These are phyloP conservation scores for Synanthedon myopaeformis DNA, from an alignment of 2,888 invertebrate species.

Conservation along the genomic window DNA sequence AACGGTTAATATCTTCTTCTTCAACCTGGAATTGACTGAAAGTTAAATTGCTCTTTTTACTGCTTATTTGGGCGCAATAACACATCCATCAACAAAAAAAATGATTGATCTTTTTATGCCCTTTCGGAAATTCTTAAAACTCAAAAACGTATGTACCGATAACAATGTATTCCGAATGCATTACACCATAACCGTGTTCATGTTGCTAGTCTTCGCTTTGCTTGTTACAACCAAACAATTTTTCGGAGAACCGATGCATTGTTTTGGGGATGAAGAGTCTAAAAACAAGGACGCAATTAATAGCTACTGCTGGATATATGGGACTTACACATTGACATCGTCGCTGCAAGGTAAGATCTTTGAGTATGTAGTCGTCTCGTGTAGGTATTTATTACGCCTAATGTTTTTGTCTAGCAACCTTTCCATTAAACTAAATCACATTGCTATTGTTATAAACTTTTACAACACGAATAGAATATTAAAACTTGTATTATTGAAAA, in stretches of 20 bases:
- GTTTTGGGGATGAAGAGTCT: slow-evolving; percentile 63
- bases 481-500: too few species aligned
- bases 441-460: too few species aligned
- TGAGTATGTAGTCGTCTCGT: too few species aligned
- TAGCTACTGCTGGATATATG: slow-evolving; percentile 84
- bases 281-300: slow-evolving; percentile 72
- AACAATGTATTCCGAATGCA: slow-evolving; percentile 82
- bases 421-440: too few species aligned
- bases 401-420: too few species aligned
- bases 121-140: slow-evolving; percentile 75
- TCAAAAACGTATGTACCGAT: slow-evolving; percentile 77
- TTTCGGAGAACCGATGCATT: slow-evolving; percentile 87
- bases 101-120: slow-evolving; percentile 78
- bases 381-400: too few species aligned
- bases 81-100: slow-evolving; percentile 9
- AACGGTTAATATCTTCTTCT: too few species aligned
- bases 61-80: background rate
- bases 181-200: slow-evolving; percentile 78
- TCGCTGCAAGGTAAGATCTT: background rate
- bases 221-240: slow-evolving; percentile 85
- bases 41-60: background rate
- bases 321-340: slow-evolving; percentile 73
- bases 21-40: too few species aligned
- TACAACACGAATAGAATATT: too few species aligned
- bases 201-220: slow-evolving; percentile 79